Evolutionary conservation across 2,797 vertebrate genomes (phyloP).

Genomic region (Chelmon rostratus): DNA sequence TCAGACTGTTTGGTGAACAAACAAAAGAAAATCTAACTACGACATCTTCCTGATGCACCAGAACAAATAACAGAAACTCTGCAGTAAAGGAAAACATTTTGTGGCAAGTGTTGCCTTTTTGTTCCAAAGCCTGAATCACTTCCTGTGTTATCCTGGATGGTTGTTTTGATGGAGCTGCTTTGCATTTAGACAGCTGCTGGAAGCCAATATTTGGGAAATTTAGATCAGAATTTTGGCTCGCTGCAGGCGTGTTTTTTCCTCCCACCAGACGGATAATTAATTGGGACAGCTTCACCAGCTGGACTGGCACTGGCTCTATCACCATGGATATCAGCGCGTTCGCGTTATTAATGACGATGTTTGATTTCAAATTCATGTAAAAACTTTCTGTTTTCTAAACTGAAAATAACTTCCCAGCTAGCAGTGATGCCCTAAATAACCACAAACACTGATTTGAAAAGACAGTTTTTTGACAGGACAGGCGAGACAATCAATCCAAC

Average conservation of each 20-base stretch:
- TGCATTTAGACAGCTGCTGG: neutral
- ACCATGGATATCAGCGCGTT: neutral
- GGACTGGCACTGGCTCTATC: neutral
- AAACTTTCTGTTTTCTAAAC: neutral
- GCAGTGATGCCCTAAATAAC: slow-evolving; percentile 12
- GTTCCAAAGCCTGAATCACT: neutral
- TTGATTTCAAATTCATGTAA: neutral
- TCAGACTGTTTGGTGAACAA: neutral
- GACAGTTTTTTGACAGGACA: slow-evolving; percentile 33
- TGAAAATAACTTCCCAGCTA: slow-evolving; percentile 11
- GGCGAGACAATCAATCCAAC: slow-evolving; percentile 57
- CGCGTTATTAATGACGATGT: neutral
- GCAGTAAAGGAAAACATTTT: neutral
- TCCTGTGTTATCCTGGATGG: neutral
- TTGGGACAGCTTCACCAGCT: neutral
- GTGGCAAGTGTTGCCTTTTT: slow-evolving; percentile 4
- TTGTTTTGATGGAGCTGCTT: neutral
- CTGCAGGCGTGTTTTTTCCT: neutral
- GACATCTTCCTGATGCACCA: neutral
- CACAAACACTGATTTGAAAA: neutral
- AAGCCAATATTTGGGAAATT: neutral
- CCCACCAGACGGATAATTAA: neutral
- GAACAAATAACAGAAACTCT: neutral
- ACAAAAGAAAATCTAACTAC: neutral
- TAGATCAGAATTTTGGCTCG: neutral